These are phyloP conservation scores for Narcine bancroftii DNA, from an alignment of 2,113 vertebrate species.

Conservation along the genomic window DNA sequence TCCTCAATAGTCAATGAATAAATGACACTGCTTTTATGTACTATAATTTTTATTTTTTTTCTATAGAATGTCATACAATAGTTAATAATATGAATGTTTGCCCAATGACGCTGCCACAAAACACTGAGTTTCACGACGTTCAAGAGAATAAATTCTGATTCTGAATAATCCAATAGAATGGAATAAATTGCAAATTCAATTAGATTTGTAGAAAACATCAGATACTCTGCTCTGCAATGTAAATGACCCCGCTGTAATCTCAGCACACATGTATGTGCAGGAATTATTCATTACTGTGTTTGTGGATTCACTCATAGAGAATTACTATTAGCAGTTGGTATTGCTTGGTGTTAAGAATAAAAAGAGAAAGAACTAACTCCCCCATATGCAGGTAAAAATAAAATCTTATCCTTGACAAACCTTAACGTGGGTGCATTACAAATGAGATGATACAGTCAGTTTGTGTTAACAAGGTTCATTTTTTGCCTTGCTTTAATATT, in stretches of 20 bases:
- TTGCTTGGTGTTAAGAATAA: neutral
- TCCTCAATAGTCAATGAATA: too few species aligned
- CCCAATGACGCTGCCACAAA: too few species aligned
- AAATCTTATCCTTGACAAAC: conserved; percentile 3
- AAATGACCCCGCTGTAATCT: neutral
- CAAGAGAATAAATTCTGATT: too few species aligned
- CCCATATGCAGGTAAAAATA: neutral
- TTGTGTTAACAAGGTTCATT: conserved; percentile 8
- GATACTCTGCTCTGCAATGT: neutral
- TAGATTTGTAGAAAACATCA: neutral
- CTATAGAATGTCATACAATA: too few species aligned
- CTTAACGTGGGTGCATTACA: conserved; percentile 8
- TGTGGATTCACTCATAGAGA: neutral
- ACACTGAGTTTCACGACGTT: too few species aligned
- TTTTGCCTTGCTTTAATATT: conserved; percentile 27
- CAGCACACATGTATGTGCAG: neutral
- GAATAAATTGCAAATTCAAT: neutral
- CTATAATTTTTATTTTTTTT: too few species aligned
- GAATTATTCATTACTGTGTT: neutral
- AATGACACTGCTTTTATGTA: too few species aligned
- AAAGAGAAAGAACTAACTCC: neutral
- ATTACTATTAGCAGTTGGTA: neutral
- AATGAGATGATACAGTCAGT: neutral
- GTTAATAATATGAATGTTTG: too few species aligned
- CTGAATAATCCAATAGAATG: neutral